Percentiles rank a stretch among this genome's conserved stretches.
These are phyloP conservation scores for Anguilla japonica DNA, from an alignment of 2,113 vertebrate species.

Conservation along the genomic window DNA sequence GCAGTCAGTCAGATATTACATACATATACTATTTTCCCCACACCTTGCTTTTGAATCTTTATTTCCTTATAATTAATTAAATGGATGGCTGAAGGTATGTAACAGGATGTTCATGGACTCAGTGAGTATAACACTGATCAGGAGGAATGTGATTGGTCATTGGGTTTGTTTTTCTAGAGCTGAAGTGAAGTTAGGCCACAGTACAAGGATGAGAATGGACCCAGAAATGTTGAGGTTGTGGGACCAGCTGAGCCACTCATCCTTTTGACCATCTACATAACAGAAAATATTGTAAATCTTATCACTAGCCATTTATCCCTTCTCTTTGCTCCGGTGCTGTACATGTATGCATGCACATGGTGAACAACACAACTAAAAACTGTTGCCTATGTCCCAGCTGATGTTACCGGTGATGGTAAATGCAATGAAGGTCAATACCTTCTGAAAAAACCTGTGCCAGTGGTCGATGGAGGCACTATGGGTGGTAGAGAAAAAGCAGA, in stretches of 20 bases:
- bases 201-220: background rate
- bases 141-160: background rate
- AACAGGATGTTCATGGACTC: background rate
- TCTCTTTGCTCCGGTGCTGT: background rate
- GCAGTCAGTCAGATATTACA: background rate
- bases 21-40: background rate
- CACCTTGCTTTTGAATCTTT: background rate
- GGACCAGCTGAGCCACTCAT: background rate
- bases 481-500: background rate
- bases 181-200: background rate
- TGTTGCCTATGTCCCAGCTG: background rate
- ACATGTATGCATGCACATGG: background rate
- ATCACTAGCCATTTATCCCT: background rate
- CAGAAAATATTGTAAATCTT: background rate
- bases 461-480: background rate
- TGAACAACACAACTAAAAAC: background rate
- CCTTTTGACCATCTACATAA: background rate
- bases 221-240: background rate
- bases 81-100: background rate
- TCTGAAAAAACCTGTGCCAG: background rate
- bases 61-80: background rate
- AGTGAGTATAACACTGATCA: background rate
- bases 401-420: background rate
- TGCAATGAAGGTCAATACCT: background rate
- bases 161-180: background rate